Conservation (phyloP, 2,888 invertebrate genomes). For the Ellobium chinense region DNA sequence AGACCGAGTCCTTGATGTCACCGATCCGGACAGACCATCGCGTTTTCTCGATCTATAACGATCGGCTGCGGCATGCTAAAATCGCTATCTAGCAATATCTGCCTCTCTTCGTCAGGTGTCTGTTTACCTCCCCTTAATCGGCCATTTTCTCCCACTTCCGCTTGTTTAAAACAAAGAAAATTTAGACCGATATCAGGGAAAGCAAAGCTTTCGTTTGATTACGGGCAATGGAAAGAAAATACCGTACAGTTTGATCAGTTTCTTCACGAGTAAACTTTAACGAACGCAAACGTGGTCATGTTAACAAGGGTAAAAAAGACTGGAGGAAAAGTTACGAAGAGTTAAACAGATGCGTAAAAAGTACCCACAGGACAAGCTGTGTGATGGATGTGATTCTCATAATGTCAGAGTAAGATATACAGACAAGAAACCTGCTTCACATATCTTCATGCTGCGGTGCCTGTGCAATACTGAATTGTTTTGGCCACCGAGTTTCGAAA, state of each 20-base stretch:
- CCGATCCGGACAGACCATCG: conserved; percentile 17
- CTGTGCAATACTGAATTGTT: too few relatives aligned
- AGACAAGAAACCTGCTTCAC: too few relatives aligned
- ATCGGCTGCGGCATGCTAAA: conserved; percentile 8
- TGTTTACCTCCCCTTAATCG: conserved; percentile 35
- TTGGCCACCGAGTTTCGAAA: too few relatives aligned
- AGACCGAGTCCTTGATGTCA: conserved; percentile 17
- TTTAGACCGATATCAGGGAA: background rate
- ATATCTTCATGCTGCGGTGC: too few relatives aligned
- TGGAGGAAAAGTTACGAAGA: too few relatives aligned
- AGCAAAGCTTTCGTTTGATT: conserved; percentile 6
- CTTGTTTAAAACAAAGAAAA: conserved; percentile 34
- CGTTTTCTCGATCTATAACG: conserved; percentile 35
- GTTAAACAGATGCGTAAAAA: too few relatives aligned
- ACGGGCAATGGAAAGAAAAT: conserved; percentile 10
- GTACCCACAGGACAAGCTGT: too few relatives aligned
- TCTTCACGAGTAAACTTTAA: conserved; percentile 1
- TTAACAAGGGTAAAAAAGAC: too few relatives aligned
- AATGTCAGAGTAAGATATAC: too few relatives aligned
- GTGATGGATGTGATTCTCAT: too few relatives aligned
- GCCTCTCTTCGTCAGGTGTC: conserved; percentile 21
- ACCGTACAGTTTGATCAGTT: conserved; percentile 10
- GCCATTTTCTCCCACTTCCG: conserved; percentile 37
- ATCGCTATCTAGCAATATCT: conserved; percentile 27
- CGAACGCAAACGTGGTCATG: too few relatives aligned